Conservation (phyloP, 2,797 vertebrate species). For the Sus cebifrons region DNA sequence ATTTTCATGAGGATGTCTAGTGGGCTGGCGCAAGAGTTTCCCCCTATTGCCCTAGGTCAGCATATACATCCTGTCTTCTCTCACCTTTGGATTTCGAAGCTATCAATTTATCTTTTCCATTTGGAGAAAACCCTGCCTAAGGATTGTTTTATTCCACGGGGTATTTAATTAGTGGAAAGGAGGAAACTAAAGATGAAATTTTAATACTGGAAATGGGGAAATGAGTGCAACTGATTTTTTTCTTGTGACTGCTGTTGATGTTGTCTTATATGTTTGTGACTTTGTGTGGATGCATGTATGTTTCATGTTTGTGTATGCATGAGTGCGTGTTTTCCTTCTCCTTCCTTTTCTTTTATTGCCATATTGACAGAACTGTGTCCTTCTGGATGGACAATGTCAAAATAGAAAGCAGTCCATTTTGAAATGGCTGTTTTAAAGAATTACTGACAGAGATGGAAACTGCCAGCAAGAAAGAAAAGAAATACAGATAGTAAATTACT, state of each 20-base stretch:
- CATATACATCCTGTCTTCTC: background rate
- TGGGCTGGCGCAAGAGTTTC: accelerated
- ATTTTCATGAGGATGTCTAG: conserved; percentile 57
- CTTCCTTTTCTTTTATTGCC: conserved; percentile 12
- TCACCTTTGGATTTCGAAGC: conserved; percentile 59
- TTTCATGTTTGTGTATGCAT: background rate
- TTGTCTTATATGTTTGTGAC: background rate
- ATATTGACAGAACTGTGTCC: background rate
- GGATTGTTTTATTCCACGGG: background rate
- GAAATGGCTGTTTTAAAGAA: conserved; percentile 71
- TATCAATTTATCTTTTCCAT: background rate
- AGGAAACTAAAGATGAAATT: conserved; percentile 69
- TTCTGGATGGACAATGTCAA: conserved; percentile 65
- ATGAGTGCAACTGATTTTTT: conserved; percentile 45
- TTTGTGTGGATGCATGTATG: conserved; percentile 41
- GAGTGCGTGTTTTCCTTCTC: background rate
- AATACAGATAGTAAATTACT: conserved; percentile 64
- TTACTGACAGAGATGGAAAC: conserved; percentile 56
- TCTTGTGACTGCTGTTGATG: background rate
- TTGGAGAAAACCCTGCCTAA: conserved; percentile 60
- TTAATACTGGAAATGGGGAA: background rate
- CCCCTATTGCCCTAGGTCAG: background rate
- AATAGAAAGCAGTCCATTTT: conserved; percentile 69
- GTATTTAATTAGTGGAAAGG: conserved; percentile 67
- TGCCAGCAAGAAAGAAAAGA: conserved; percentile 72